A percentile compares a stretch with the other conserved stretches of the same genome.
Conservation (phyloP, 2,888 invertebrate genomes). For the Eupithecia dodoneata region DNA sequence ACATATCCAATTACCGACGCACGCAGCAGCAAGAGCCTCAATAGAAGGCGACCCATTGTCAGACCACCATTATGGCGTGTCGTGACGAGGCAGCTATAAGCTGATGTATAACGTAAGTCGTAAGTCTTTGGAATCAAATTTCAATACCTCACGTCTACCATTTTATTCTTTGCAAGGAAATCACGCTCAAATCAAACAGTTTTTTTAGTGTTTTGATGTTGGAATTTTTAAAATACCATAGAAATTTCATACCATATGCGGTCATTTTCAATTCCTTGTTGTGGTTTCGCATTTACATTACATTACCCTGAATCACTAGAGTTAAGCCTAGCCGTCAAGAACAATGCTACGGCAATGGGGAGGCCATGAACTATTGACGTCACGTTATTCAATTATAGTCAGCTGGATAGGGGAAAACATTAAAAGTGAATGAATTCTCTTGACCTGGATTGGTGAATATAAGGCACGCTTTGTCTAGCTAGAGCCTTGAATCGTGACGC, state of each 20-base stretch:
- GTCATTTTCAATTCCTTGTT: constrained; percentile 10
- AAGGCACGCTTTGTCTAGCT: constrained; percentile 67
- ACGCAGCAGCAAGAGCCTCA: constrained; percentile 44
- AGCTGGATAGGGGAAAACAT: constrained; percentile 64
- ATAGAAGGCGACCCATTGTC: constrained; percentile 52
- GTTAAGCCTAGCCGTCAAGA: constrained; percentile 56
- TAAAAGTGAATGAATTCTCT: constrained; percentile 78
- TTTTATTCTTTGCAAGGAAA: not conserved
- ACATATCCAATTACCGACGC: constrained; percentile 67
- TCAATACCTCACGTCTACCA: constrained; percentile 38
- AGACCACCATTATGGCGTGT: constrained; percentile 53
- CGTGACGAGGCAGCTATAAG: constrained; percentile 55
- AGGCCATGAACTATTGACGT: constrained; percentile 68
- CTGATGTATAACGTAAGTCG: constrained; percentile 57
- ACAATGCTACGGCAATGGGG: constrained; percentile 56
- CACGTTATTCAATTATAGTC: constrained; percentile 69
- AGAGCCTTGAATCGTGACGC: constrained; percentile 81
- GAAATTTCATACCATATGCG: not conserved
- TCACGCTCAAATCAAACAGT: not conserved
- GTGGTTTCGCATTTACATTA: constrained; percentile 14
- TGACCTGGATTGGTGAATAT: constrained; percentile 78
- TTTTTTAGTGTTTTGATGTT: not conserved
- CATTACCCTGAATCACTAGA: constrained; percentile 40
- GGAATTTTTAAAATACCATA: not conserved
- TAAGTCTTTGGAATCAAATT: constrained; percentile 53